Evolutionary conservation across 2,888 invertebrate species (phyloP), one percentile per base, ranked within the genome.

Genomic region (Melitaea athalia): DNA sequence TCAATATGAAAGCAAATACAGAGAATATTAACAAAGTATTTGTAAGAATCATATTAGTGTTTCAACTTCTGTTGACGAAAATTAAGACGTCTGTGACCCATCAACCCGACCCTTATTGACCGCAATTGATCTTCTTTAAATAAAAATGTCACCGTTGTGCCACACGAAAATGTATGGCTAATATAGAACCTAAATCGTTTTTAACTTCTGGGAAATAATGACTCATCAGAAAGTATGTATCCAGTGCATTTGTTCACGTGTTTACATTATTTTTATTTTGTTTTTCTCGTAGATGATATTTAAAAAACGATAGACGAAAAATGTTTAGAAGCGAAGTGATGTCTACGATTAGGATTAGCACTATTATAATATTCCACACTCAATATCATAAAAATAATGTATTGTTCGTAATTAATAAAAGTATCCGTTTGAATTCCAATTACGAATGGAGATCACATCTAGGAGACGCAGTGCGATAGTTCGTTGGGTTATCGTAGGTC

Each of bases 401-500:
- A 43, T 10, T n/a, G 47, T 50, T 50, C n/a, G 47, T 59, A 59
- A 59, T 59, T 49, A 17, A 17, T 57, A 52, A 15, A 64, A 53
- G 52, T 53, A 57, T 59, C 24, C 15, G 52, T 59, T 38, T 67
- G 63, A 69, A 70, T 73, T 68, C 69, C 81, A 79, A 77, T 81
- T 78, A 79, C 78, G 76, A 83, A 78, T 79, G 73, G 79, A 83
- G 82, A 82, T 81, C 84, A 80, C 86, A 83, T 85, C 88, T 87
- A 85, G 85, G 85, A 87, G 88, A 84, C 87, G 85, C 80, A 79
- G 83, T 78, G 82, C 84, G 88, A 85, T 86, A 86, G 86, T 86
- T 86, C 81, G 82, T 79, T 78, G 87, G 92, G 92, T 92, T 92
- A 92, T 92, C 91, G 77, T 70, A 77, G 91, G 91, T 91, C 91